Base-by-base conservation (phyloP, 2,113 vertebrate genomes). In the Zapornia atra region DNA sequence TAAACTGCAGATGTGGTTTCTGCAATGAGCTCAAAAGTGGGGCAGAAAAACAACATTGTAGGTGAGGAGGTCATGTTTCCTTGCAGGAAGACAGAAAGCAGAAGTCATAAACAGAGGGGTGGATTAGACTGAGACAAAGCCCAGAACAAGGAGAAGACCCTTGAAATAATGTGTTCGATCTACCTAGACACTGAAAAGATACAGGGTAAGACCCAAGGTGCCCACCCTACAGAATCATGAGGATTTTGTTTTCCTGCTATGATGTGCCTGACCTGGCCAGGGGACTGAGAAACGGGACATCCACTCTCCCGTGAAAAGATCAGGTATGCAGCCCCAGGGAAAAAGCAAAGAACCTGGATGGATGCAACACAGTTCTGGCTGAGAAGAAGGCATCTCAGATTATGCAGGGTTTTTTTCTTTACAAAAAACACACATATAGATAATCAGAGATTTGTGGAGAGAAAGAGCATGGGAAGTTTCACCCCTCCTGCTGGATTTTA, bases 401-500 rank as follows among this genome's bases (percentile, higher is more conserved):
- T 0, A 0, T 14, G 20, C 4, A 14, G 21, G 38, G 4, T 0
- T 40, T 36, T 60, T 65, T 53, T 73, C 18, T 66, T 90, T 85
- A 73, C 54, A 73, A 59, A 69, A 81, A 72, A 65, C 33, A 63
- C 24, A 36, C 4, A 34, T 48, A 34, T 31, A 63, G 21, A 53
- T 11, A 56, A 51, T 25, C 26, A 90, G 75, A 77, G 64, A 94
- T 81, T 63, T 93, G 82, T 86, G 59, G 25, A 70, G 28, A 83
- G 31, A 93, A 92, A 19, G 19, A 31, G 6, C 50, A 91, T 9
- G 15, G 33, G 15, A 82, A 85, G 21, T 87, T 96, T 87, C 85
- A 82, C 42, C 40, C 31, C 66, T 91, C 34, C 82, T 93, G 57
- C 75, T 88, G 85, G 71, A 83, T 93, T 93, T 95, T 96, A 83